Base-by-base conservation (phyloP, 2,888 invertebrate species). In the Tipula helvola region DNA sequence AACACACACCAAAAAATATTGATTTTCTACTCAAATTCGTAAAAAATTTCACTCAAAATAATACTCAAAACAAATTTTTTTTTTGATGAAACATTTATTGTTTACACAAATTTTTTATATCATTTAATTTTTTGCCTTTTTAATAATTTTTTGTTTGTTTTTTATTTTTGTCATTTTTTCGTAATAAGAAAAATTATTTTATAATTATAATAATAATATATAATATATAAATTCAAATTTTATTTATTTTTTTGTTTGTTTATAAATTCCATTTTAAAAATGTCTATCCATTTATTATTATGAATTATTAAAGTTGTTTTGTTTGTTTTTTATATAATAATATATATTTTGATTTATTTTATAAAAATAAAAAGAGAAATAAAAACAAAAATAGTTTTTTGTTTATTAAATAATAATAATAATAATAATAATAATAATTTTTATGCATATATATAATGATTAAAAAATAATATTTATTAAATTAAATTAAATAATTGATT, bases 391-490 rank as follows among this genome's bases (percentile, higher is more conserved):
- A 18, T 71, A 71, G 71, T 71, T 71, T 71, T 28, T 71, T 71
- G 5, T 71, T 71, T 71, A 28, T 71, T 16, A 57, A 57, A 57
- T 57, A 57, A 57, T 57, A 57, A 57, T 57, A 16, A 16, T 57
- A 44, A 52, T 52, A 57, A 57, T 57, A 57, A 57, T 57, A 57
- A 57, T 57, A 16, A 16, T 57, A 44, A 52, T 52, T 13, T 13
- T 52, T 52, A 52, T 52, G 44, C n/a, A 52, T n/a, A 52, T 47
- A 52, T 52, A 52, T 52, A 52, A 52, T 71, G 71, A 71, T 71
- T 71, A 71, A 71, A 71, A 71, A 71, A 71, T 71, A 71, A 71
- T 71, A 71, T 71, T 71, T 71, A 71, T 71, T 71, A 71, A 71
- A 71, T 52, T 52, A 52, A 52, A 52, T 71, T 28, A 71, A 71